Evolutionary conservation across 2,888 invertebrate genomes (phyloP).

Genomic region (Netelia fuscicornis): DNA sequence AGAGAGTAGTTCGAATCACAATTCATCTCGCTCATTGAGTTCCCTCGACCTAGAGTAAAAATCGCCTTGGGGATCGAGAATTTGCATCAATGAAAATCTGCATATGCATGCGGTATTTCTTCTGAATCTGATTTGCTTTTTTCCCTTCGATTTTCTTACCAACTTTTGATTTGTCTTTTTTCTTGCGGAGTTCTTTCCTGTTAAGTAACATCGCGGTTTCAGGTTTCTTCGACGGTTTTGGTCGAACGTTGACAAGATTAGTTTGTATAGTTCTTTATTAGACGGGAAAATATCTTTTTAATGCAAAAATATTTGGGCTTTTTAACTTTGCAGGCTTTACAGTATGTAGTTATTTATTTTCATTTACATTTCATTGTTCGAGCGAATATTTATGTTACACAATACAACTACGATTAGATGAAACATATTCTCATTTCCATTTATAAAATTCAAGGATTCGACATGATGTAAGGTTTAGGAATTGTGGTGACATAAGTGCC

Average conservation of each 20-base stretch:
- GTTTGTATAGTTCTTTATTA: not conserved
- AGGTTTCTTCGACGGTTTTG: too few relatives aligned
- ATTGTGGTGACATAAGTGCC: constrained; percentile 67
- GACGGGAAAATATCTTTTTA: not conserved
- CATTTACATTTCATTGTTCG: not conserved
- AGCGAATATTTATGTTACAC: not conserved
- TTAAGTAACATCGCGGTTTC: too few relatives aligned
- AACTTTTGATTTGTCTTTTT: too few relatives aligned
- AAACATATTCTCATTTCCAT: not conserved
- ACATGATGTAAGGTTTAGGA: constrained; percentile 65
- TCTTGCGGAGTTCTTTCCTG: too few relatives aligned
- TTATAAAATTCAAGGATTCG: not conserved
- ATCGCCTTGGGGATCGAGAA: not conserved
- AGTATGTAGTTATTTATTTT: not conserved
- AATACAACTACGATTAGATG: not conserved
- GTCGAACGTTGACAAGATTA: too few relatives aligned
- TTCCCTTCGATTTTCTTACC: too few relatives aligned
- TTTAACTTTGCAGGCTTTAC: not conserved
- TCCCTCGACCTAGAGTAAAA: not conserved
- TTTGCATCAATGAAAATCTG: not conserved
- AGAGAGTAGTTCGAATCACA: constrained; percentile 25
- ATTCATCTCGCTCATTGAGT: constrained; percentile 25
- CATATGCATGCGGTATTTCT: not conserved
- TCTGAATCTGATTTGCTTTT: not conserved
- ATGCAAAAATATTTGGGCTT: too few relatives aligned